phyloP scores from a whole-genome alignment of 1,140 invertebrate genomes.

The Drosophila micromelanica region DNA sequence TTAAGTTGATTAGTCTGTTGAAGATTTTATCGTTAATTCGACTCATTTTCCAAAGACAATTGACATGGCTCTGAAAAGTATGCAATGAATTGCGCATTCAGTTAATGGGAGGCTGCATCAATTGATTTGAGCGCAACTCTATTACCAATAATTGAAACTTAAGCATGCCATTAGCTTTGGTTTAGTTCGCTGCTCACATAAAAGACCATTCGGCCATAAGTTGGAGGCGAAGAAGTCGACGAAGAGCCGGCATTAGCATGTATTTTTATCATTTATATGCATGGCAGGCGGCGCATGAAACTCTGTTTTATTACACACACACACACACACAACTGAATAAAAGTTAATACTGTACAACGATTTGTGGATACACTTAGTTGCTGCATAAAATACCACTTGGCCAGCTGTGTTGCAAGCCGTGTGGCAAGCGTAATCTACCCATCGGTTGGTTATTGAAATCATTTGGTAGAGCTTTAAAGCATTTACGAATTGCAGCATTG shows the following conservation, averaged over 20 bases:
- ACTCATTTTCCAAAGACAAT: no score
- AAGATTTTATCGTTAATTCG: no score
- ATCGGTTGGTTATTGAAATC: background rate
- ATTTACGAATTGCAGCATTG: constrained; percentile 42
- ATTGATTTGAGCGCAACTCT: constrained; percentile 60
- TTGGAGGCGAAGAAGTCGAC: constrained; percentile 14
- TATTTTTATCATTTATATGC: constrained; percentile 81
- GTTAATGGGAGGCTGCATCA: constrained; percentile 29
- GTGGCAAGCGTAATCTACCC: background rate
- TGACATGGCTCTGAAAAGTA: constrained; percentile 1
- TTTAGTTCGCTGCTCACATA: constrained; percentile 55
- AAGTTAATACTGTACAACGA: background rate
- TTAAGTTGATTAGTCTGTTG: no score
- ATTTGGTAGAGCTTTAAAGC: constrained; percentile 34
- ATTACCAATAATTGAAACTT: constrained; percentile 81
- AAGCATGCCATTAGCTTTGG: constrained; percentile 73
- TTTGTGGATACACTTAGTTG: constrained; percentile 3
- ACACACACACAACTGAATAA: constrained; percentile 1
- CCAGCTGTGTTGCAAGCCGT: background rate
- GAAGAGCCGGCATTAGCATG: constrained; percentile 61
- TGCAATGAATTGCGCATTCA: background rate
- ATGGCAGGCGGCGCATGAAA: constrained; percentile 74
- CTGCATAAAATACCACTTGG: background rate
- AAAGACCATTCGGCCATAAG: constrained; percentile 27
- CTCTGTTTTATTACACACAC: constrained; percentile 57